Conservation (phyloP, 2,113 vertebrate species). For the Coptodon rendalli region DNA sequence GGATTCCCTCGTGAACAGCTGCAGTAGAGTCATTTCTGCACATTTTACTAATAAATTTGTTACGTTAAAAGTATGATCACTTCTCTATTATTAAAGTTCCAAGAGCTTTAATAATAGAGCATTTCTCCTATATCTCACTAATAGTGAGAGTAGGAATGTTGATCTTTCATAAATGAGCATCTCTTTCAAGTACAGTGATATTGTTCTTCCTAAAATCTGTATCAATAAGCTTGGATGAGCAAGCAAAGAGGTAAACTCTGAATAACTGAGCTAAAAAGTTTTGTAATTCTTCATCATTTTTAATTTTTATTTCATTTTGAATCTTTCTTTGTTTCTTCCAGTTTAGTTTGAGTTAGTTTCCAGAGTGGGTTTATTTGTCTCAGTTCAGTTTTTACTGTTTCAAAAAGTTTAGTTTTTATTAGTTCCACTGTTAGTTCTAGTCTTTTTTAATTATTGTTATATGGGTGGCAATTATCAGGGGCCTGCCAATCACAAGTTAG, state of each 20-base stretch:
- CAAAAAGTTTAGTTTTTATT: background rate
- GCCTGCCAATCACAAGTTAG: background rate
- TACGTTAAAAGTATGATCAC: background rate
- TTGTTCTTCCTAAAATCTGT: background rate
- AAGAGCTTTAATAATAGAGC: background rate
- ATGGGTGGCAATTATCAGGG: background rate
- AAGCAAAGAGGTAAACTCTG: too few relatives aligned
- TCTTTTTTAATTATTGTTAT: background rate
- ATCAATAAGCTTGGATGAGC: background rate
- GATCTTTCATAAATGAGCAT: background rate
- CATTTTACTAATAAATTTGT: background rate
- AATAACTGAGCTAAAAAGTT: background rate
- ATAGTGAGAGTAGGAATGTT: background rate
- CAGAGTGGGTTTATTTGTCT: background rate
- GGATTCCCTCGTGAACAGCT: background rate
- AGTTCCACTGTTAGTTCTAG: background rate
- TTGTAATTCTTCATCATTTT: background rate
- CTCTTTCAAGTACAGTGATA: background rate
- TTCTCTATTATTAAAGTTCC: background rate
- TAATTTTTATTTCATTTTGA: background rate
- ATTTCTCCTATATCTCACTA: background rate
- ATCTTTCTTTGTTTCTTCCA: background rate
- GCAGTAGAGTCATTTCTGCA: background rate
- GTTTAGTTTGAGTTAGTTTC: background rate
- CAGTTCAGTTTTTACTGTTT: background rate